Conservation (phyloP, 1,140 invertebrate species). For the Mamestra configurata region DNA sequence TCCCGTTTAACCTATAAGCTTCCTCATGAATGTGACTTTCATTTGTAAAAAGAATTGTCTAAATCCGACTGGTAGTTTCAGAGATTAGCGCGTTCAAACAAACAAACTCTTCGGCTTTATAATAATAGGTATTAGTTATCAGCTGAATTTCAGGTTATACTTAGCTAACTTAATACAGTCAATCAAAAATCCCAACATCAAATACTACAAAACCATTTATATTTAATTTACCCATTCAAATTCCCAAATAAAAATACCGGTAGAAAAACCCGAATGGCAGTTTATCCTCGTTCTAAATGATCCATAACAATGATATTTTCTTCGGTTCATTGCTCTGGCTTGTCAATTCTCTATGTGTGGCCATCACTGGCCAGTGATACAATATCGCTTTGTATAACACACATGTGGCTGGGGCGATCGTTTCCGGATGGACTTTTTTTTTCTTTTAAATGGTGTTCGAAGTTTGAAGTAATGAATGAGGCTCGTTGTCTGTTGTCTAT, state of each 20-base stretch:
- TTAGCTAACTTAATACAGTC: too few relatives aligned
- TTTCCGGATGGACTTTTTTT: slow-evolving; percentile 19
- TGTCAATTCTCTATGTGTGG: slow-evolving; percentile 12
- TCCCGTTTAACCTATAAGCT: too few relatives aligned
- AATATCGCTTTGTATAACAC: slow-evolving; percentile 23
- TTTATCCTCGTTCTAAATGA: neutral
- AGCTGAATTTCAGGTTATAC: too few relatives aligned
- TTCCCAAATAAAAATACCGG: neutral
- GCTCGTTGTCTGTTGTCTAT: neutral
- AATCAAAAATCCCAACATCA: too few relatives aligned
- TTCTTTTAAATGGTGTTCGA: neutral
- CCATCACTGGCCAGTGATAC: neutral
- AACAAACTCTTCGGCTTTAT: too few relatives aligned
- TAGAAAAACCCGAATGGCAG: neutral
- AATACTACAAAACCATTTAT: neutral
- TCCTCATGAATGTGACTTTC: too few relatives aligned
- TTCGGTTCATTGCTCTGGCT: slow-evolving; percentile 25
- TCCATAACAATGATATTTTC: slow-evolving; percentile 23
- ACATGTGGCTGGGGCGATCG: slow-evolving; percentile 16
- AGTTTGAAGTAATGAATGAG: slow-evolving; percentile 7
- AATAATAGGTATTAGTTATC: too few relatives aligned
- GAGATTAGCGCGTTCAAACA: too few relatives aligned
- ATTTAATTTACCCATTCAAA: neutral
- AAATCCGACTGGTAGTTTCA: too few relatives aligned
- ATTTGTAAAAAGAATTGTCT: too few relatives aligned